Evolutionary conservation across 2,113 vertebrate genomes (phyloP).

Genomic region (Silurus meridionalis): DNA sequence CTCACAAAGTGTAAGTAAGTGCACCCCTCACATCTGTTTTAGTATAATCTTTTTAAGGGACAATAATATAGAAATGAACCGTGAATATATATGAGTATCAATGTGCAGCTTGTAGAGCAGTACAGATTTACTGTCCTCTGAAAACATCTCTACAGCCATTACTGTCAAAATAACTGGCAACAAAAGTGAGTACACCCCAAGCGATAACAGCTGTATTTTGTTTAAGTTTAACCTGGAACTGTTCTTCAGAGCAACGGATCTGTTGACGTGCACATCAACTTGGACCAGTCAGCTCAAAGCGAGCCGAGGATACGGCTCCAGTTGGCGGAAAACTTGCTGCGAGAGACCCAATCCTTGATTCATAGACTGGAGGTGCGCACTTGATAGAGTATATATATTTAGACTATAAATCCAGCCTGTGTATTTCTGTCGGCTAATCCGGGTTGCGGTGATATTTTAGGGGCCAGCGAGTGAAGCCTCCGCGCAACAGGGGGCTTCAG

Average conservation of each 20-base stretch:
- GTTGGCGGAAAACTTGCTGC: constrained; percentile 85
- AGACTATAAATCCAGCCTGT: background rate
- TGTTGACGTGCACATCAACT: constrained; percentile 87
- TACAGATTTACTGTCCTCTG: no score
- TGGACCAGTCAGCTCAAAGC: constrained; percentile 84
- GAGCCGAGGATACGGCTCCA: constrained; percentile 86
- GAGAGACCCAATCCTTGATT: constrained; percentile 81
- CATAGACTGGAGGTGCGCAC: constrained; percentile 80
- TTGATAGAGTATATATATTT: background rate
- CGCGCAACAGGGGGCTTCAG: constrained; percentile 58
- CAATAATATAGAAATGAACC: no score
- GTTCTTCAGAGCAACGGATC: constrained; percentile 75
- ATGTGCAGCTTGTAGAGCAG: no score
- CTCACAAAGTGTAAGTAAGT: no score
- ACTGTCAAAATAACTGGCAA: no score
- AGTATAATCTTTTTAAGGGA: no score
- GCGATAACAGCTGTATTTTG: no score
- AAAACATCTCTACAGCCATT: no score
- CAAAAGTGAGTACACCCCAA: no score
- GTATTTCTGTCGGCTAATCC: background rate
- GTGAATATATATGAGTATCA: no score
- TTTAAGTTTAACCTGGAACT: background rate
- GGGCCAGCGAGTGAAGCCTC: constrained; percentile 58
- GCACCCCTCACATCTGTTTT: no score
- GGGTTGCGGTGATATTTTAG: constrained; percentile 50